These are phyloP conservation scores for Hydrozoanthus gracilis DNA, from an alignment of 92 coral and sea anemone species.

Conservation along the genomic window DNA sequence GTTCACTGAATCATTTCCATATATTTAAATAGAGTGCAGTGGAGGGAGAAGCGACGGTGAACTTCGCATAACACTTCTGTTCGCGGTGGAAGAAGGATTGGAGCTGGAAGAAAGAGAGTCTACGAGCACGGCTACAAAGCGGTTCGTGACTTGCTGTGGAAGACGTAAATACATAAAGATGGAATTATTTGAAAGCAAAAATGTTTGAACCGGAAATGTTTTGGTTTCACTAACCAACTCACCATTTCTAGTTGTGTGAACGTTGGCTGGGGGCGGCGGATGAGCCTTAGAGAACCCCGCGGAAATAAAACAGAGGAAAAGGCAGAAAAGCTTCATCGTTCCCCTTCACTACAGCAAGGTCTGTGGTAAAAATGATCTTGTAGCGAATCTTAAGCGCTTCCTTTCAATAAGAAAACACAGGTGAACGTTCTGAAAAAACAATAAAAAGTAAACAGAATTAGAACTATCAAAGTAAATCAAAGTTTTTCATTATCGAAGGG, in stretches of 20 bases:
- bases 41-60: no score
- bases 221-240: neutral
- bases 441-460: neutral
- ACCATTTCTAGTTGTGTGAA: constrained; percentile 19
- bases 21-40: no score
- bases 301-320: neutral
- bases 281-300: neutral
- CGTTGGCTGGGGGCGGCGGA: neutral
- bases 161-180: neutral
- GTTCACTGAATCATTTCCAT: no score
- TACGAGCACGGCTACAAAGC: no score
- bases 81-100: no score
- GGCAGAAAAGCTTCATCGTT: constrained; percentile 5
- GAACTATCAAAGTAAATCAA: neutral
- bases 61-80: no score
- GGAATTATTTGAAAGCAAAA: neutral
- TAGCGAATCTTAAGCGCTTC: neutral
- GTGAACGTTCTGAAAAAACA: constrained; percentile 12
- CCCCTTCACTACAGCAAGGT: neutral
- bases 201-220: neutral
- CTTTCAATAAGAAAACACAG: constrained; percentile 6
- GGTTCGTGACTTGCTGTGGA: no score
- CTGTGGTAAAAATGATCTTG: neutral
- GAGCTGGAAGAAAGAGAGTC: no score
- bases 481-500: neutral